Evolutionary conservation across 2,888 invertebrate species (phyloP), one percentile per base, ranked within the genome.

Genomic region (Pyrgus malvae): DNA sequence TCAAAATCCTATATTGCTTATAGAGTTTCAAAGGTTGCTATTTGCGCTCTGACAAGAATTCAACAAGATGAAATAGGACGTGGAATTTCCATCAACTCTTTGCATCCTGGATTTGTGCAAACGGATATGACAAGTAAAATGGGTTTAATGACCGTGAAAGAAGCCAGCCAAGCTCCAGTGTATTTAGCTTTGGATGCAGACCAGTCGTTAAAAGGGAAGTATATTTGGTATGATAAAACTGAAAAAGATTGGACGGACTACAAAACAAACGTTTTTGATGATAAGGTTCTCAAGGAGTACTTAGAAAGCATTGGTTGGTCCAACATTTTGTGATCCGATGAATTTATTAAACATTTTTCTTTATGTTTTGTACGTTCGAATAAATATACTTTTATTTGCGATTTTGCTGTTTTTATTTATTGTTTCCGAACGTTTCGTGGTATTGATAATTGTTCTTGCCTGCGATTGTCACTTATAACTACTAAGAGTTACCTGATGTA

Each of bases 141-240:
- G 78, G 91, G 92, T 0, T 78, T 78, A 33, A 84, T 89, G 1
- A 90, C 93, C 0, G 94, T 95, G 59, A 90, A 90, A 9, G 91
- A 93, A 37, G 83, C 85, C 0, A 82, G 92, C 67, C 66, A 80
- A 80, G 72, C 92, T 66, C 91, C 94, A 1, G 70, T 94, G 0
- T 94, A 92, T 67, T 72, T 93, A 6, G 92, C 95, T 42, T 75
- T 95, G 3, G 91, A 94, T 7, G 92, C 93, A 0, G 84, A 91
- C 0, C 80, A 86, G 0, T 83, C 91, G 48, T 83, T 94, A 16
- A 92, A 91, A 68, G 95, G 95, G 0, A 83, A 90, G 58, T 95
- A 92, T 65, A 84, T 95, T 68, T 95, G 94, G 94, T 65, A 75
- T 41, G 89, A 94, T 65, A 89, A 85, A 37, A 85, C 82, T 42